phyloP scores from a whole-genome alignment of 2,888 invertebrate genomes.

The Blera fallax region DNA sequence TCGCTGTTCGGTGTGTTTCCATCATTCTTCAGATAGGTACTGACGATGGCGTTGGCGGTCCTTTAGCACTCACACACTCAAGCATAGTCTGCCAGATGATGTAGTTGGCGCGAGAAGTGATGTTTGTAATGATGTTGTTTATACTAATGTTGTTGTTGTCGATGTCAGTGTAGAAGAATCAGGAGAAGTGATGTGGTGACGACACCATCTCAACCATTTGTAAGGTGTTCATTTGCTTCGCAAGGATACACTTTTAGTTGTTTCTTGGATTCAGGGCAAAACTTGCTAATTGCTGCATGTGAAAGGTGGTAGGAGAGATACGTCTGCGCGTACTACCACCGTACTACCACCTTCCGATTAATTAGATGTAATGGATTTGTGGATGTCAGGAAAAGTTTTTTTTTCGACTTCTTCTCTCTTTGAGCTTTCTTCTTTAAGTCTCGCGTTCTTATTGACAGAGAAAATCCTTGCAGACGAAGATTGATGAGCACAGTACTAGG shows the following conservation, averaged over 20 bases:
- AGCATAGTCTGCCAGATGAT: too few species aligned
- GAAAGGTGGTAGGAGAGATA: neutral
- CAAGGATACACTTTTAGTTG: slow-evolving; percentile 4
- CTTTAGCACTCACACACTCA: neutral
- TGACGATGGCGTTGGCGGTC: neutral
- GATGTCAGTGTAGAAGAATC: slow-evolving; percentile 5
- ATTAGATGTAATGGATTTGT: slow-evolving; percentile 79
- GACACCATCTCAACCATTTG: slow-evolving; percentile 12
- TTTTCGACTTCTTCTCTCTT: neutral
- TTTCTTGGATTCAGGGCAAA: slow-evolving; percentile 8
- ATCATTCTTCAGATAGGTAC: slow-evolving; percentile 22
- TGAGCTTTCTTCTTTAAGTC: slow-evolving; percentile 25
- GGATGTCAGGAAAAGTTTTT: slow-evolving; percentile 77
- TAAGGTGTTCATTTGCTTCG: slow-evolving; percentile 39
- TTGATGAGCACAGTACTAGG: slow-evolving; percentile 46
- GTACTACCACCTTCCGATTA: slow-evolving; percentile 47
- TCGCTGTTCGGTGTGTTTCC: slow-evolving; percentile 19
- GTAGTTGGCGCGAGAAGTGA: slow-evolving; percentile 22
- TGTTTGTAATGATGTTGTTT: slow-evolving; percentile 53
- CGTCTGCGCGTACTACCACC: neutral
- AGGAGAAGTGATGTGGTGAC: neutral
- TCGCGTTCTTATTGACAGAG: slow-evolving; percentile 30
- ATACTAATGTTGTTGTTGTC: slow-evolving; percentile 30
- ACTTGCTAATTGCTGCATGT: slow-evolving; percentile 46
- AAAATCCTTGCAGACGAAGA: slow-evolving; percentile 53